These are phyloP conservation scores for Melieria crassipennis DNA, from an alignment of 2,888 invertebrate species.

Conservation along the genomic window DNA sequence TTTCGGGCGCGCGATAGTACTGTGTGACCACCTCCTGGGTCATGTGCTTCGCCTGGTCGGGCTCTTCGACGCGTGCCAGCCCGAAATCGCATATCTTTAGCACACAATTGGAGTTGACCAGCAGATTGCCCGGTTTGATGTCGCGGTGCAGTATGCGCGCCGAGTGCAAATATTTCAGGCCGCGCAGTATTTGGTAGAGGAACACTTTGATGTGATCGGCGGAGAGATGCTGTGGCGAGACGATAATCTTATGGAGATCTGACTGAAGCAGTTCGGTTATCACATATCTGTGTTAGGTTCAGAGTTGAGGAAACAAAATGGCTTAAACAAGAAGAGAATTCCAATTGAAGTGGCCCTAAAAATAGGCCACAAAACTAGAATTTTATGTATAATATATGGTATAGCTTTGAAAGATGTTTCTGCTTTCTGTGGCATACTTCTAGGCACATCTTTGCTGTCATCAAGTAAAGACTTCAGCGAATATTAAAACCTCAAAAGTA, in stretches of 20 bases:
- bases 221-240: conserved; percentile 98
- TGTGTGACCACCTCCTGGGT: conserved; percentile 99
- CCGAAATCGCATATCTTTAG: conserved; percentile 99
- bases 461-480: too few relatives aligned
- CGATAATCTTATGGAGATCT: conserved; percentile 99
- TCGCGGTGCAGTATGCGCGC: conserved; percentile 98
- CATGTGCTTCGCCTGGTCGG: conserved; percentile 93
- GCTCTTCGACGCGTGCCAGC: conserved; percentile 96
- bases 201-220: conserved; percentile 99
- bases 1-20: conserved; percentile 99
- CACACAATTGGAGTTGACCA: conserved; percentile 99
- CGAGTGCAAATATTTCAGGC: conserved; percentile 98
- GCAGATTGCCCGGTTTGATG: conserved; percentile 98
- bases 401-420: too few relatives aligned
- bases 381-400: too few relatives aligned
- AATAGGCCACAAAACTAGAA: too few relatives aligned
- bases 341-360: too few relatives aligned
- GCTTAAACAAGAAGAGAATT: neutral
- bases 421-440: too few relatives aligned
- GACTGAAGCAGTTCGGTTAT: conserved; percentile 99
- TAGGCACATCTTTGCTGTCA: too few relatives aligned
- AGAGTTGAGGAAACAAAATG: neutral
- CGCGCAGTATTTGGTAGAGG: conserved; percentile 99
- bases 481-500: too few relatives aligned
- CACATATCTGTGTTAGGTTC: conserved; percentile 82